Percentiles rank a stretch among this genome's conserved stretches.
These are phyloP conservation scores for Octonoba sinensis DNA, from an alignment of 2,888 invertebrate species.

Conservation along the genomic window DNA sequence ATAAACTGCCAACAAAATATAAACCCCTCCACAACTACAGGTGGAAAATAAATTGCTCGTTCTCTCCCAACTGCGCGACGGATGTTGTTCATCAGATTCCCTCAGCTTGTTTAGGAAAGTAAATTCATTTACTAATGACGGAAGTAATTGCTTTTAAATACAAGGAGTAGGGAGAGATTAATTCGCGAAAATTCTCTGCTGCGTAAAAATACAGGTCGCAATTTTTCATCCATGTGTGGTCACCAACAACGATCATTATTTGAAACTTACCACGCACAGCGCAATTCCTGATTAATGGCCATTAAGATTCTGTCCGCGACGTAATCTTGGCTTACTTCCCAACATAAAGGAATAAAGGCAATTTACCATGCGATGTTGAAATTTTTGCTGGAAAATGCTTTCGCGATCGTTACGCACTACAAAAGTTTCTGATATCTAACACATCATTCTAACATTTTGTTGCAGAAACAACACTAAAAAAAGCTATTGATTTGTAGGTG, in stretches of 20 bases:
- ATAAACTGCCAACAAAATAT: no score
- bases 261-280: conserved; percentile 31
- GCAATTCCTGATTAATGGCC: conserved; percentile 43
- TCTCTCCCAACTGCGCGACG: no score
- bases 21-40: no score
- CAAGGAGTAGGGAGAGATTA: conserved; percentile 22
- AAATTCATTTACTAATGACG: conserved; percentile 39
- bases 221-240: conserved; percentile 33
- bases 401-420: no score
- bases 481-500: no score
- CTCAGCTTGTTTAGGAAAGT: neutral
- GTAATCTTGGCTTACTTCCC: neutral
- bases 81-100: no score
- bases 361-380: no score
- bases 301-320: conserved; percentile 26
- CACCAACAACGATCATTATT: conserved; percentile 36
- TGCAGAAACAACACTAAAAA: no score
- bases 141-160: conserved; percentile 52
- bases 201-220: conserved; percentile 32
- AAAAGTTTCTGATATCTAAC: no score
- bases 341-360: neutral
- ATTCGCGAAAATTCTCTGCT: conserved; percentile 39
- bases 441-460: no score
- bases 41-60: no score
- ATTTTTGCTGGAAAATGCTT: no score